These are phyloP conservation scores for Tonatia bakeri DNA, from an alignment of 2,113 vertebrate species.

Conservation along the genomic window DNA sequence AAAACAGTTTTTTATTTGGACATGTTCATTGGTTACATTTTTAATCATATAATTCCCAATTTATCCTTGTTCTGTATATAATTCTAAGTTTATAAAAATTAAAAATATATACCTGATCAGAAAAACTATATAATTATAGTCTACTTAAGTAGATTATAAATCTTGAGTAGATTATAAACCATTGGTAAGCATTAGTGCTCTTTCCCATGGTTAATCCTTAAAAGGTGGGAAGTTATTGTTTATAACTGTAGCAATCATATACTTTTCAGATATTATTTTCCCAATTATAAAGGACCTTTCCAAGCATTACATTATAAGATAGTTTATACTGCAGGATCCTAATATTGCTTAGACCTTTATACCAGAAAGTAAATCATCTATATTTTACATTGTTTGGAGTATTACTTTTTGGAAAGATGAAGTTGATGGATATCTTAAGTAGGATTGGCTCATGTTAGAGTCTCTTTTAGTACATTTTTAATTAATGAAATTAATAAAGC, in stretches of 20 bases:
- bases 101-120: background rate
- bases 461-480: background rate
- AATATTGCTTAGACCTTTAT: background rate
- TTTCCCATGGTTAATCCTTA: background rate
- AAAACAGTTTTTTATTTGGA: constrained; percentile 41
- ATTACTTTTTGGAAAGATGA: background rate
- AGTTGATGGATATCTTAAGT: background rate
- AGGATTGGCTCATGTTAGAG: background rate
- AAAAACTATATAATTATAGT: background rate
- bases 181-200: background rate
- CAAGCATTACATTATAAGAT: background rate
- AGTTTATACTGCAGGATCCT: background rate
- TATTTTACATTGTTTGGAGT: constrained; percentile 1
- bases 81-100: constrained; percentile 14
- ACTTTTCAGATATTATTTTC: constrained; percentile 14
- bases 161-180: background rate
- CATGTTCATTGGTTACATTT: background rate
- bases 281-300: background rate
- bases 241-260: background rate
- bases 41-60: constrained; percentile 10
- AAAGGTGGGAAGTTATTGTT: background rate
- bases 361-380: background rate
- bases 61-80: constrained; percentile 16
- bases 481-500: constrained; percentile 15
- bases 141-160: background rate